Evolutionary conservation across 2,113 vertebrate species (phyloP).

Genomic region (Malaclemys terrapin): DNA sequence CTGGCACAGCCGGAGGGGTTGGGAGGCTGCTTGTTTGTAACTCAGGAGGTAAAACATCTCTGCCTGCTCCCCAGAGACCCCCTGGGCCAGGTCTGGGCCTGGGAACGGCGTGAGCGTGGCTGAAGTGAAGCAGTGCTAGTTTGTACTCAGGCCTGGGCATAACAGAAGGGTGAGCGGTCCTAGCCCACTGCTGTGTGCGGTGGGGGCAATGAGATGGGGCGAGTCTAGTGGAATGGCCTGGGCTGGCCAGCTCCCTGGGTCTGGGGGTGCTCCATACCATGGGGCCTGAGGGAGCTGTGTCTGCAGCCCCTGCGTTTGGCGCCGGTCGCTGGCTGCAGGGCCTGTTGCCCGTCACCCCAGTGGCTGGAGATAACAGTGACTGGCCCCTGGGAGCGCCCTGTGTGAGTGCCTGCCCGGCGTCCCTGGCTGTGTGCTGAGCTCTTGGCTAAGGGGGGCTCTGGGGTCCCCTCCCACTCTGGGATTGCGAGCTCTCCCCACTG

Average conservation of each 20-base stretch:
- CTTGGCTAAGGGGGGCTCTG: neutral
- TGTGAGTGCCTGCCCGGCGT: neutral
- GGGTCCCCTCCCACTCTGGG: no score
- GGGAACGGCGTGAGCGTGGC: neutral
- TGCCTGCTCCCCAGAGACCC: neutral
- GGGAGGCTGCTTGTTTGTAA: neutral
- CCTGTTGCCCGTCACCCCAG: neutral
- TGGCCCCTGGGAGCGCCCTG: neutral
- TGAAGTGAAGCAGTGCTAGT: neutral
- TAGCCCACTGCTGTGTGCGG: neutral
- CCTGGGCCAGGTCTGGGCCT: neutral
- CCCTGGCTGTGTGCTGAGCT: neutral
- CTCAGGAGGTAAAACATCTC: neutral
- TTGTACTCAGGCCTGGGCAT: neutral
- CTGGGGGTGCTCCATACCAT: neutral
- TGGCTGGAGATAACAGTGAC: neutral
- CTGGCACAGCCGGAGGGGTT: neutral
- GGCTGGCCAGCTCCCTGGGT: neutral
- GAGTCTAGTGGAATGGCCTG: neutral
- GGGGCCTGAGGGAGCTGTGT: rapidly evolving
- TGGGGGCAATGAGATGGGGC: neutral
- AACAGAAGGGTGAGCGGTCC: neutral
- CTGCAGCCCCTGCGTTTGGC: rapidly evolving
- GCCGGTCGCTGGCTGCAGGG: neutral
- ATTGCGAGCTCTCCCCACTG: neutral